Base-by-base conservation (phyloP, 2,113 vertebrate species). In the Noctilio leporinus region DNA sequence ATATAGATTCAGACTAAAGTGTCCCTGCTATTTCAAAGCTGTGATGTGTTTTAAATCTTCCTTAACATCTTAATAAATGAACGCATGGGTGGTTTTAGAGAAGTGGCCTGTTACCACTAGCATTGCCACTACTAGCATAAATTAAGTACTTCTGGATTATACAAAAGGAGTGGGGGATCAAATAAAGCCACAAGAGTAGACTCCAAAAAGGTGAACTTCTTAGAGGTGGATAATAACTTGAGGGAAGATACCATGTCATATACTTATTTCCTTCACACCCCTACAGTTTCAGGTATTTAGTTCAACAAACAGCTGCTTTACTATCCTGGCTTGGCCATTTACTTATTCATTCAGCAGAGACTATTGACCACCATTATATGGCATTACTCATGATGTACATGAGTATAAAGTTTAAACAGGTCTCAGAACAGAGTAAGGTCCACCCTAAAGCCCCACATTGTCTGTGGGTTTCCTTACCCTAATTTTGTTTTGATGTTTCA, bases 311-410 rank as follows among this genome's bases (percentile, higher is more conserved):
- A 86, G 49, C 20, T 87, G 57, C 24, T 82, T 93, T 24, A 57
- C 2, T 55, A 20, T 57, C 19, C 40, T 75, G 30, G 30, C 28
- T 16, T 86, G 38, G 11, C 7, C 51, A 78, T 64, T 70, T 69
- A 45, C 26, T 93, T 92, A 65, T 45, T 89, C 57, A 88, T 40
- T 91, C 62, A 91, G 82, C 19, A 94, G 47, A 92, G n/a, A 81
- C 80, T 65, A 59, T n/a, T 51, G 75, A 45, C 12, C 77, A 8
- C 9, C n/a, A 64, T 12, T 81, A 20, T 33, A 43, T 38, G 45
- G 7, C 43, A 90, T 64, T 78, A 55, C 30, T 91, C 77, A 86
- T 14, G 22, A 70, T 57, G 28, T 20, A 78, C 19, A 40, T 10
- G 35, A 87, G 16, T 47, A 51, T 77, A 73, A 78, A 40, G 19